phyloP scores from a whole-genome alignment of 2,888 invertebrate genomes.

The Drosophila atroscutellata region DNA sequence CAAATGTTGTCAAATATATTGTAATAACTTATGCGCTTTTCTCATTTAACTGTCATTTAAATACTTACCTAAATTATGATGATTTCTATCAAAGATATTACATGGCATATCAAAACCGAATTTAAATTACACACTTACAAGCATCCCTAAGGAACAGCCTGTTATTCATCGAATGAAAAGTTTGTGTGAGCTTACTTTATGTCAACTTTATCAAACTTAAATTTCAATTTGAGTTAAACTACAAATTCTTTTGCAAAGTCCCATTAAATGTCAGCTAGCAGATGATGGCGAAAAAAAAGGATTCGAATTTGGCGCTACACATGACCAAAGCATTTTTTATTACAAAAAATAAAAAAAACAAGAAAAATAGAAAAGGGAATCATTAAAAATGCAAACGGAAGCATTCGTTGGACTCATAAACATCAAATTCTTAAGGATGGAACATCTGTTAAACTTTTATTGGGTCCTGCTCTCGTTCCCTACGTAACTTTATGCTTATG shows the following conservation, averaged over 20 bases:
- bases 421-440: constrained; percentile 49
- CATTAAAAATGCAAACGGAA: constrained; percentile 67
- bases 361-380: constrained; percentile 12
- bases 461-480: constrained; percentile 16
- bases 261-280: constrained; percentile 20
- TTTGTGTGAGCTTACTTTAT: background rate
- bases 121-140: background rate
- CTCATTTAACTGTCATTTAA: too few relatives aligned
- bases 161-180: background rate
- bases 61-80: too few relatives aligned
- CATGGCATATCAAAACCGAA: too few relatives aligned
- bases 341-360: constrained; percentile 25
- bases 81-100: too few relatives aligned
- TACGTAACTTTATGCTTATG: constrained; percentile 29
- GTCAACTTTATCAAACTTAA: background rate
- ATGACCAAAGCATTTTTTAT: constrained; percentile 62
- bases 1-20: background rate
- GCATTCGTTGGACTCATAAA: constrained; percentile 62
- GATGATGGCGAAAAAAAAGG: constrained; percentile 31
- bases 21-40: background rate
- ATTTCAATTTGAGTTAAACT: background rate
- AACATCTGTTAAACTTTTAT: constrained; percentile 69
- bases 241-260: background rate
- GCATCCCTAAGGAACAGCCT: background rate
- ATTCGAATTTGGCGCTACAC: constrained; percentile 24